Base-by-base conservation (phyloP, 2,113 vertebrate species). In the Corynorhinus townsendii region DNA sequence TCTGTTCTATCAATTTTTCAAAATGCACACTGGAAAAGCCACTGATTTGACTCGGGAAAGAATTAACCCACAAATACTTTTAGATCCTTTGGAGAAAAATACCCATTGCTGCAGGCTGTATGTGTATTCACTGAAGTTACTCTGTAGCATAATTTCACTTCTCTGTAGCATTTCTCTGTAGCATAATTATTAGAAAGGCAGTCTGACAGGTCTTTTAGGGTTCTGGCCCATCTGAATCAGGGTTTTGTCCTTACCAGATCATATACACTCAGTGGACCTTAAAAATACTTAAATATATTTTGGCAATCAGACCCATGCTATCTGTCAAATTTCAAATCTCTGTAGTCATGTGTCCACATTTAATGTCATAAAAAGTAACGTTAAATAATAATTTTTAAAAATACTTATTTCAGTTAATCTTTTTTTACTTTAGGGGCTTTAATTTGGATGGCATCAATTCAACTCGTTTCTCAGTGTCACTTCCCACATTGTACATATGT, bases 1-100 rank as follows among this genome's bases (percentile, higher is more conserved):
- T 95, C 86, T 85, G 19, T 88, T 92, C 35, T 92, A 77, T 43
- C 30, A 82, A 68, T 92, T 95, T 64, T 90, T 92, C 84, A 89
- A 95, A 47, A 92, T 89, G 10, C 30, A 82, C 79, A 85, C 85
- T 86, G 69, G 33, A 38, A 93, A 82, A 80, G 0, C 4, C 47
- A 85, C 16, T 72, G 85, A 90, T 47, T 43, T 71, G 28, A 11
- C 64, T 93, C 86, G 35, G 16, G 64, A 81, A 94, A 89, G 10
- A 4, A 75, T 64, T 83, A 90, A 6, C 33, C 20, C 20, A 24
- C 20, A 59, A 24, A 90, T 43, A 47, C 3, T 68, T 93, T 83
- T 59, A 38, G 80, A 22, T 79, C n/a, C 26, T 86, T 93, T 75
- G 28, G 22, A 68, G 79, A 86, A 77, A 90, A 93, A 64, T 56